Evolutionary conservation across 2,797 vertebrate genomes (phyloP).

Genomic region (Propithecus deckenii): DNA sequence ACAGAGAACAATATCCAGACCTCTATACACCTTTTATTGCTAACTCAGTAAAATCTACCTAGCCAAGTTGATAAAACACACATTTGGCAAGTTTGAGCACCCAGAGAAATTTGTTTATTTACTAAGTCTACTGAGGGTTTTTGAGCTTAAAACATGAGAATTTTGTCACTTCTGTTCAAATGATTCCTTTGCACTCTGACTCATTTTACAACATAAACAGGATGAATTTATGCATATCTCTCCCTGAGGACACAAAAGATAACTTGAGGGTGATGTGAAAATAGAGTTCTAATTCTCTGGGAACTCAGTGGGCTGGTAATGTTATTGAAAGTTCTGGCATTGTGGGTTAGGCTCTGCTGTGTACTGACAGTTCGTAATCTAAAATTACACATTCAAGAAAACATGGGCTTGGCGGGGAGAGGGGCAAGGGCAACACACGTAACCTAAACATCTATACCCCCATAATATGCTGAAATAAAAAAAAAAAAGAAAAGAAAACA

Average conservation of each 20-base stretch:
- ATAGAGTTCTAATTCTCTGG: constrained; percentile 3
- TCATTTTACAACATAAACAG: neutral
- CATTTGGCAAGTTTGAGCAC: neutral
- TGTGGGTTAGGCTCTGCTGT: neutral
- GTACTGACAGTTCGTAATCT: neutral
- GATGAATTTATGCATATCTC: neutral
- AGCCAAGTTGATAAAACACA: neutral
- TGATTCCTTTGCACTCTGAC: neutral
- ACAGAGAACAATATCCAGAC: neutral
- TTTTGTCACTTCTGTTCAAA: neutral
- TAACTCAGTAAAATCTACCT: neutral
- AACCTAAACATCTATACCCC: too few species aligned
- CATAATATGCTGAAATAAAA: too few species aligned
- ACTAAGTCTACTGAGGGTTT: neutral
- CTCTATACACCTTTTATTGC: neutral
- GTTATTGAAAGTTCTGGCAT: neutral
- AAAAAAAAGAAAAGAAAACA: neutral
- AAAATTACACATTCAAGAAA: neutral
- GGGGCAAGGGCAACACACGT: too few species aligned
- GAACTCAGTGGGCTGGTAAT: neutral
- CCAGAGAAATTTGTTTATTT: neutral
- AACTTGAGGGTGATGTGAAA: neutral
- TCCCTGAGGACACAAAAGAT: neutral
- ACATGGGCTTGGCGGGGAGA: neutral
- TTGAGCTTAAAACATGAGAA: neutral